Evolutionary conservation across 2,888 invertebrate genomes (phyloP).

Genomic region (Steinernema hermaphroditum): DNA sequence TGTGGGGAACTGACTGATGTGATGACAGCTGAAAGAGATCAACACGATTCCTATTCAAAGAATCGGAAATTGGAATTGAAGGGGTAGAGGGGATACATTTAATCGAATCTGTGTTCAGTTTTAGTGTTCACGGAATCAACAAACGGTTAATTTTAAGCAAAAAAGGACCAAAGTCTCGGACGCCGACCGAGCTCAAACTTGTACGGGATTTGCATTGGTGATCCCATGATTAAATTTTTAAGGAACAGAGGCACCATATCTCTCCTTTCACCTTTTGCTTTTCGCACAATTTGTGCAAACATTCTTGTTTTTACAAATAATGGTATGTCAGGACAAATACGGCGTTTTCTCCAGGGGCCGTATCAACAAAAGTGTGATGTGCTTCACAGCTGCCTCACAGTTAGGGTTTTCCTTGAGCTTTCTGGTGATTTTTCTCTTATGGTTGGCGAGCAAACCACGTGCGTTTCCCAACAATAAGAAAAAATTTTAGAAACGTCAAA

Average conservation of each 20-base stretch:
- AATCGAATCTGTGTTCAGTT: neutral
- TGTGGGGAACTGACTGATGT: neutral
- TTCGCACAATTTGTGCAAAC: neutral
- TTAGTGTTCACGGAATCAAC: neutral
- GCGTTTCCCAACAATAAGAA: neutral
- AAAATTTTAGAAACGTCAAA: too few relatives aligned
- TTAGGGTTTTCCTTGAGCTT: neutral
- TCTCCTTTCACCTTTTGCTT: neutral
- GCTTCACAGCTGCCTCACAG: neutral
- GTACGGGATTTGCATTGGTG: neutral
- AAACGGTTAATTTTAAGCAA: neutral
- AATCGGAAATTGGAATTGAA: neutral
- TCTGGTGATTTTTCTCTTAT: neutral
- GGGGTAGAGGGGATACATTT: too few relatives aligned
- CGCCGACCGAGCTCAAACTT: neutral
- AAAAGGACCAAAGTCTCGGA: neutral
- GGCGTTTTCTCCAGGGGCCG: neutral
- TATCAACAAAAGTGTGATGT: too few relatives aligned
- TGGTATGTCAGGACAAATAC: neutral
- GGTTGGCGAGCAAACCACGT: neutral
- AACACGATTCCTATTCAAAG: neutral
- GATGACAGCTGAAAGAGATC: neutral
- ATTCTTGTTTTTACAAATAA: neutral
- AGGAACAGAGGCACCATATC: neutral
- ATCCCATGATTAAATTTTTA: neutral